These are phyloP conservation scores for human (Homo sapiens) DNA, from an alignment of 2,113 vertebrate genomes.

Conservation along the genomic window GRCh38 chr18:10976501-10977000, in stretches of 20 bases:
- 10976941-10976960: not conserved
- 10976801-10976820: not conserved
- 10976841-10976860: not conserved
- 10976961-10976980: not conserved
- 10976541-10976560: not conserved
- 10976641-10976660: not conserved
- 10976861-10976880: not conserved
- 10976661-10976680: not conserved
- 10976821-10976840: not conserved
- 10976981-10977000: not conserved
- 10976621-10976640: not conserved
- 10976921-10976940: not conserved
- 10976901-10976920: no score
- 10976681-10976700: not conserved
- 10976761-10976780: not conserved
- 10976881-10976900: no score
- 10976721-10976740: not conserved
- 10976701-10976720: not conserved
- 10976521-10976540: not conserved
- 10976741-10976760: not conserved
- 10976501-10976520: not conserved
- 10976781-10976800: not conserved
- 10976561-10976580: not conserved
- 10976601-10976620: not conserved
- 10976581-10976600: not conserved